phyloP scores from a whole-genome alignment of 2,113 vertebrate species.

The Illadopsis cleaveri region DNA sequence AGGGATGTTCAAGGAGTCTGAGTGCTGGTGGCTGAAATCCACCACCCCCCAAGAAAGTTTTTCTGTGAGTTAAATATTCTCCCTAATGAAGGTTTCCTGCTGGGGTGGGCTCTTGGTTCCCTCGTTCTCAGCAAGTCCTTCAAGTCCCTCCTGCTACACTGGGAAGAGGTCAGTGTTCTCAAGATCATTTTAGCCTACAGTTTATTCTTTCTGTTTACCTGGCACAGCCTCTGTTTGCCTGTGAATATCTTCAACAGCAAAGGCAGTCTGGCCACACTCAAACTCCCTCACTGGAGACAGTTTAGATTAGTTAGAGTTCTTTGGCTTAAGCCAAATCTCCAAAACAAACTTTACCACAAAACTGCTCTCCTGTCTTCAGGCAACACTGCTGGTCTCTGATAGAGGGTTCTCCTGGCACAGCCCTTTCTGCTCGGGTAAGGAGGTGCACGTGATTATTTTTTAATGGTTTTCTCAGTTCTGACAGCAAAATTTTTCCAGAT shows the following conservation, averaged over 20 bases:
- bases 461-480: neutral
- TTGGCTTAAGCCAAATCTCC: neutral
- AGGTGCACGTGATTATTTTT: rapidly evolving
- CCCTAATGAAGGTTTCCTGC: neutral
- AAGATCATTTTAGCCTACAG: neutral
- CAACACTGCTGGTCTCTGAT: neutral
- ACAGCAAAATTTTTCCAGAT: neutral
- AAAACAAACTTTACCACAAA: neutral
- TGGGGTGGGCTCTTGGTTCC: neutral
- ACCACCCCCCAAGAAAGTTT: neutral
- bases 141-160: neutral
- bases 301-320: neutral
- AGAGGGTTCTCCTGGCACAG: neutral
- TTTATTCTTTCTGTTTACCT: neutral
- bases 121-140: neutral
- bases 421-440: neutral
- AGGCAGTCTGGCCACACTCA: neutral
- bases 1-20: neutral
- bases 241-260: neutral
- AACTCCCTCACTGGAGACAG: neutral
- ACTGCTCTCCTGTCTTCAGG: neutral
- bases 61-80: neutral
- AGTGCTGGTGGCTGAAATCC: neutral
- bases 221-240: conserved; percentile 5
- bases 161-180: neutral